Evolutionary conservation across 1,140 invertebrate species (phyloP).

Genomic region (Drosophila kikkawai): DNA sequence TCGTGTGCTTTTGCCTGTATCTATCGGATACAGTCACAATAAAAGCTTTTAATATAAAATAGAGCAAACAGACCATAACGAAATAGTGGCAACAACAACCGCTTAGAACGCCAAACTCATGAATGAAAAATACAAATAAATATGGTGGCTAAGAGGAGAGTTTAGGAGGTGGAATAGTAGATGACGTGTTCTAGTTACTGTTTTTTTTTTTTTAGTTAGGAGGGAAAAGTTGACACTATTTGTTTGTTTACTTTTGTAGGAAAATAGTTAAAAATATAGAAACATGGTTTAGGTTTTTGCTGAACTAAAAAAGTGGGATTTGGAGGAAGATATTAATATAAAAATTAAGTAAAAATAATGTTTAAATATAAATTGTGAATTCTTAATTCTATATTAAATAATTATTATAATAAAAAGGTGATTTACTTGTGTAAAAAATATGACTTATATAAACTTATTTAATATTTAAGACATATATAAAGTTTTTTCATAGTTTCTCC

Average conservation of each 20-base stretch:
- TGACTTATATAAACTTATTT: neutral
- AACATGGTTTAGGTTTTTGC: neutral
- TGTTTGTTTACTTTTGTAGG: neutral
- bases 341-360: too few relatives aligned
- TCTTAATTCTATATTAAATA: too few relatives aligned
- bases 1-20: slow-evolving; percentile 9
- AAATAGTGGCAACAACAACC: slow-evolving; percentile 41
- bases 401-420: neutral
- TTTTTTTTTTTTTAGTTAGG: neutral
- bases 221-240: neutral
- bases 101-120: slow-evolving; percentile 32
- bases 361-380: too few relatives aligned
- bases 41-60: slow-evolving; percentile 63
- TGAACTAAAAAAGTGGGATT: neutral
- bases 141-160: neutral
- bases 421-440: neutral
- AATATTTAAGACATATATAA: neutral
- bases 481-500: neutral
- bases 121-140: slow-evolving; percentile 61
- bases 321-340: too few relatives aligned
- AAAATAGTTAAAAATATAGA: neutral
- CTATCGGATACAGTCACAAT: slow-evolving; percentile 39
- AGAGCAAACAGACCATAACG: slow-evolving; percentile 75
- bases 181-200: slow-evolving; percentile 3
- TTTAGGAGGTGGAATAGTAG: neutral